These are phyloP conservation scores for Brachyistius frenatus DNA, from an alignment of 2,113 vertebrate genomes.

Conservation along the genomic window DNA sequence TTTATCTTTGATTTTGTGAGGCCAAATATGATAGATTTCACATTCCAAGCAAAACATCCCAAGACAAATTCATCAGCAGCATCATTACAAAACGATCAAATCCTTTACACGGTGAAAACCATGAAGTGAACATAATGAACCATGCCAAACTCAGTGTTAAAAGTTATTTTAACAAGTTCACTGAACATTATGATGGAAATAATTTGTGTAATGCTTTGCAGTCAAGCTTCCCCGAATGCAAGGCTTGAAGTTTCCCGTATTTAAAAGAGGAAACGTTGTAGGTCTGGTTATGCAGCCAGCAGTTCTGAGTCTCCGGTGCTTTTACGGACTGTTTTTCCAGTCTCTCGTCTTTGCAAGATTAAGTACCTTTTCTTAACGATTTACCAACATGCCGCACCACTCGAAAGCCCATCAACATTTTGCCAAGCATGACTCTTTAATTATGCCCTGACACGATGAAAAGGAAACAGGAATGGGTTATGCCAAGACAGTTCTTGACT, in stretches of 20 bases:
- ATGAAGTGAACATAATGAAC: not conserved
- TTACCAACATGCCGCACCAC: constrained; percentile 54
- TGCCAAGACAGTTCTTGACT: constrained; percentile 43
- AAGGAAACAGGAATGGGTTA: constrained; percentile 27
- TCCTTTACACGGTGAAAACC: no score
- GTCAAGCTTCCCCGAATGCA: constrained; percentile 40
- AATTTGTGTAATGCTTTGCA: constrained; percentile 33
- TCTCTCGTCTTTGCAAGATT: constrained; percentile 47
- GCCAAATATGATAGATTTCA: not conserved
- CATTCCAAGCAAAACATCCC: not conserved
- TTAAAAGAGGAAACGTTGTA: constrained; percentile 55
- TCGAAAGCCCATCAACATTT: constrained; percentile 49
- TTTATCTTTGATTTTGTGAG: not conserved
- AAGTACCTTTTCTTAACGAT: constrained; percentile 56
- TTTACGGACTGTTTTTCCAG: constrained; percentile 65
- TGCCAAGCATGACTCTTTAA: constrained; percentile 53
- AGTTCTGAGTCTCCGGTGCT: constrained; percentile 42
- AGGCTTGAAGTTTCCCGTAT: constrained; percentile 31
- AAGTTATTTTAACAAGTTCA: constrained; percentile 30
- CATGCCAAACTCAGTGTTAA: not conserved
- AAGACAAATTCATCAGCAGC: not conserved
- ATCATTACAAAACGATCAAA: no score
- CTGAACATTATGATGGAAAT: constrained; percentile 59
- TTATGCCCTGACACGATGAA: constrained; percentile 43
- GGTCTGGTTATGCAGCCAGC: constrained; percentile 27